These are phyloP conservation scores for Zeuzera pyrina DNA, from an alignment of 2,888 invertebrate genomes.

Conservation along the genomic window DNA sequence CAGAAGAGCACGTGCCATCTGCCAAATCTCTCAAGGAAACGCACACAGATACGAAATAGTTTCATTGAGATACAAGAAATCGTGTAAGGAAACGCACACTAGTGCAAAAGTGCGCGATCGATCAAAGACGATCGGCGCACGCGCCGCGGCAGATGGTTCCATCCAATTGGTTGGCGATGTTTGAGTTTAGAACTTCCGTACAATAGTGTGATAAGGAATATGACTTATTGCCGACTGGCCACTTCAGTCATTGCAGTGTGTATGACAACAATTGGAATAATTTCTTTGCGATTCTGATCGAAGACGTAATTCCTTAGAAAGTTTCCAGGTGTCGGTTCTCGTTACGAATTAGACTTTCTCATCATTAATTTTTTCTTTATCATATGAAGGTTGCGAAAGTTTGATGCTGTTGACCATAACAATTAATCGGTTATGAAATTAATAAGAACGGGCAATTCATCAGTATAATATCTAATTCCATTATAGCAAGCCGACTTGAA, in stretches of 20 bases:
- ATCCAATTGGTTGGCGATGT: slow-evolving; percentile 55
- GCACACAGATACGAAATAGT: slow-evolving; percentile 40
- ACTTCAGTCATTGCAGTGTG: slow-evolving; percentile 18
- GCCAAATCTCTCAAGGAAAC: slow-evolving; percentile 64
- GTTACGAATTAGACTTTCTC: slow-evolving; percentile 35
- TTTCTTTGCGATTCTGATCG: slow-evolving; percentile 22
- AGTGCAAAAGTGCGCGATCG: slow-evolving; percentile 30
- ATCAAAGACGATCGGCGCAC: slow-evolving; percentile 56
- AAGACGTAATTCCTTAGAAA: slow-evolving; percentile 4
- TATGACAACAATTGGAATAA: slow-evolving; percentile 26
- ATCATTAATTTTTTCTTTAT: slow-evolving; percentile 36
- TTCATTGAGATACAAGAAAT: slow-evolving; percentile 34
- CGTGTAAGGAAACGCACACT: slow-evolving; percentile 41
- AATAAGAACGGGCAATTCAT: too few species aligned
- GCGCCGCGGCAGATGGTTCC: slow-evolving; percentile 60
- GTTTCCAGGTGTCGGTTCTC: slow-evolving; percentile 16
- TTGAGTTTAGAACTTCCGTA: slow-evolving; percentile 61
- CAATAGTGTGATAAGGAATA: slow-evolving; percentile 58
- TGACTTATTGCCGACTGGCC: slow-evolving; percentile 34
- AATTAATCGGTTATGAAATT: too few species aligned
- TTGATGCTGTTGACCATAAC: too few species aligned
- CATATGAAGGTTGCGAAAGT: too few species aligned
- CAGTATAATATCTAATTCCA: too few species aligned
- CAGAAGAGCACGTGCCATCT: slow-evolving; percentile 67
- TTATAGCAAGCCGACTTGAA: too few species aligned